Conservation (phyloP, 2,113 vertebrate species). For the Dendrocopos noguchii region DNA sequence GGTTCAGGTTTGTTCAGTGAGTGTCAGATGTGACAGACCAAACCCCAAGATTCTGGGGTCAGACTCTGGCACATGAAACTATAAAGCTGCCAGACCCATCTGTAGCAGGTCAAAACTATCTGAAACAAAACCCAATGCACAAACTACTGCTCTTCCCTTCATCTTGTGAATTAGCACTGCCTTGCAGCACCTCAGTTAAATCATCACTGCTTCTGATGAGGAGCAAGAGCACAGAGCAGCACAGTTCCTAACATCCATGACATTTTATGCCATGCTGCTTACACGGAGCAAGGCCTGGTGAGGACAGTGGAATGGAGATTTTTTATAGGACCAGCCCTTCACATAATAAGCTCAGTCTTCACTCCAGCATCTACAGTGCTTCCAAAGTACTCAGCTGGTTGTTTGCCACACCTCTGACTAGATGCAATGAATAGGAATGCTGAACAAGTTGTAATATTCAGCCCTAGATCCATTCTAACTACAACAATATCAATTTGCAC, state of each 20-base stretch:
- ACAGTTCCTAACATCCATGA: not conserved
- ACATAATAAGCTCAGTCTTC: not conserved
- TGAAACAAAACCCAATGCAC: not conserved
- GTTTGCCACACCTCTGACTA: not conserved
- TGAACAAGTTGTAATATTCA: not conserved
- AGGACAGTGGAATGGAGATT: not conserved
- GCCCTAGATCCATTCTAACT: not conserved
- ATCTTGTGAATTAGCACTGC: not conserved
- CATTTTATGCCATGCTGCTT: fast-evolving
- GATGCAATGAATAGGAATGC: not conserved
- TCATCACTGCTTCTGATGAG: not conserved
- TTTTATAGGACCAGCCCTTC: not conserved
- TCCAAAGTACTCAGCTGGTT: not conserved
- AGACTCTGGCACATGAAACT: not conserved
- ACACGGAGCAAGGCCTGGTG: fast-evolving
- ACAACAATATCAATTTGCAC: not conserved
- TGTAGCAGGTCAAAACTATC: not conserved
- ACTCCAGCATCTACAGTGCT: not conserved
- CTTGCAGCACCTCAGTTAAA: not conserved
- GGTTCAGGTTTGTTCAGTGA: not conserved
- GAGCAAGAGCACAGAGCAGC: not conserved
- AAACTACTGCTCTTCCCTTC: not conserved
- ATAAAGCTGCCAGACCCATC: not conserved
- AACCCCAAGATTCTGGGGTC: not conserved
- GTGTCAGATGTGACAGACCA: not conserved